Base-by-base conservation (phyloP, 2,888 invertebrate species). In the Cryptops parisi region DNA sequence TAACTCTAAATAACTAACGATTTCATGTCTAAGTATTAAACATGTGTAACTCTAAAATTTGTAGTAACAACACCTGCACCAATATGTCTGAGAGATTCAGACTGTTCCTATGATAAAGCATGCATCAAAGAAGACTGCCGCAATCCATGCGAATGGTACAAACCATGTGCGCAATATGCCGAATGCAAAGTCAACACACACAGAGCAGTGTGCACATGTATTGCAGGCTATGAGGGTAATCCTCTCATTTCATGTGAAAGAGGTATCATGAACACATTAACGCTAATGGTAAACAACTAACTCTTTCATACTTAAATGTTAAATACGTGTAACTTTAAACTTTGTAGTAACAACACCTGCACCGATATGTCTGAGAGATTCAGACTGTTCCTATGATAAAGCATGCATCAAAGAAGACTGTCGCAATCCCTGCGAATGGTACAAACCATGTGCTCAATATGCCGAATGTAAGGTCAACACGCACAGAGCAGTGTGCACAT, bases 391-490 rank as follows among this genome's bases (percentile, higher is more conserved):
- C 22, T 77, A 80, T 54, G 79, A 78, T 61, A 69, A 83, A 60
- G 78, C 83, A 56, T 90, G 89, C 66, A 80, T 84, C 67, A 66
- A 72, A 26, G 71, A 68, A 58, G 78, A 81, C 66, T 89, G 89
- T 65, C 78, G 78, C 58, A 84, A 87, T 68, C 89, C 89, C 21
- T 89, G 89, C 67, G 57, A 57, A 39, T 63, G 63, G 44, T 75
- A 77, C 58, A 78, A 81, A 63, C 78, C 76, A 60, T 90, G 90
- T 68, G 80, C 79, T 61, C 76, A 78, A 62, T 84, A 85, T 69
- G 89, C 89, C 69, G 83, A 81, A 69, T 91, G 91, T 69, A 85
- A 87, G 74, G 88, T 88, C 26, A 80, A 84, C 61, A 80, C 81
- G 63, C 90, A 90, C 68, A 76, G 77, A 63, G 84, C 89, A 0